Conservation (phyloP, 2,113 vertebrate genomes). For the Syrmaticus mikado region DNA sequence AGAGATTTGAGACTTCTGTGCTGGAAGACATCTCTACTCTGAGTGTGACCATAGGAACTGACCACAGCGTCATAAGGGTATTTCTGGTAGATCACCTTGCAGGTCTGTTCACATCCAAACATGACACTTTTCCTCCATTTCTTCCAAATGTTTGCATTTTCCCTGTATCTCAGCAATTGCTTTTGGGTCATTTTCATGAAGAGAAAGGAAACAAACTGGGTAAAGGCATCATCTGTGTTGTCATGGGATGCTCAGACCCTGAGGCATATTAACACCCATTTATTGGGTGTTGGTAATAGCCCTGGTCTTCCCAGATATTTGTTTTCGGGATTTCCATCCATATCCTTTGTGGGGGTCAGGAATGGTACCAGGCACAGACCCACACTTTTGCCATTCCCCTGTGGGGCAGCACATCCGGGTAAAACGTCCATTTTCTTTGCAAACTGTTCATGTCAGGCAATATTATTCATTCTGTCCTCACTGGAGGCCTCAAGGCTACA, state of each 20-base stretch:
- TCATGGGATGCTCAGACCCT: not conserved
- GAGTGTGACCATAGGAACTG: not conserved
- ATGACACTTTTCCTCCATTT: not conserved
- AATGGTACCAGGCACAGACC: not conserved
- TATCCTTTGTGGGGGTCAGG: not conserved
- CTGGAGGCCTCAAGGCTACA: not conserved
- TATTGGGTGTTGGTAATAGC: too few relatives aligned
- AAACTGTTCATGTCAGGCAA: not conserved
- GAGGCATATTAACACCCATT: not conserved
- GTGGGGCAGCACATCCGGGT: not conserved
- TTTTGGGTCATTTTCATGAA: not conserved
- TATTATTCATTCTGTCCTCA: not conserved
- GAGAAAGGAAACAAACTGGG: not conserved
- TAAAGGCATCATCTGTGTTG: not conserved
- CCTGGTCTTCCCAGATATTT: not conserved
- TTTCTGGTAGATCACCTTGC: fast-evolving
- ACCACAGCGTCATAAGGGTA: fast-evolving
- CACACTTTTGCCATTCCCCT: not conserved
- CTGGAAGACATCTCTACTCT: not conserved
- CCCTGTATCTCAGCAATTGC: not conserved
- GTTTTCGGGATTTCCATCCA: not conserved
- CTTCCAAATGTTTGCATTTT: not conserved
- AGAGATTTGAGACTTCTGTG: not conserved
- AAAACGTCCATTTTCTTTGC: not conserved
- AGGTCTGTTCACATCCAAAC: not conserved